A percentile compares a stretch with the other conserved stretches of the same genome.
Evolutionary conservation across 2,888 invertebrate genomes (phyloP).

Genomic region (Phyllotreta cruciferae): DNA sequence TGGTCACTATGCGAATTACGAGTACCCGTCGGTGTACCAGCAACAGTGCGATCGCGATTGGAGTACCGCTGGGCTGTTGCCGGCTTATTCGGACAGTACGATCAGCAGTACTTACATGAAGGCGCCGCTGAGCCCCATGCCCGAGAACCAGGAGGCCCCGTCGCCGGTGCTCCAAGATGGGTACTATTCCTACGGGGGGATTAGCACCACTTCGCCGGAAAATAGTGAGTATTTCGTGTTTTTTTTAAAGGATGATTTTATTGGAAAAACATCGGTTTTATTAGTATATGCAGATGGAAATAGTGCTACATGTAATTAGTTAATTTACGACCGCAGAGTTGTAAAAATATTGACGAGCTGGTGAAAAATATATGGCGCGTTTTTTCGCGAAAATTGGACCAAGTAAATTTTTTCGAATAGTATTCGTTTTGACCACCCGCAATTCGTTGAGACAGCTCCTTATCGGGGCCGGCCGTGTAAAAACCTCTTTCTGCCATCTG

Average conservation of each 20-base stretch:
- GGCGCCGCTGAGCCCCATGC: conserved; percentile 58
- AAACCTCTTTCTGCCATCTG: too few relatives aligned
- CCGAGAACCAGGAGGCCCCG: conserved; percentile 54
- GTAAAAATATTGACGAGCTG: too few relatives aligned
- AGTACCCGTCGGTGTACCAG: conserved; percentile 55
- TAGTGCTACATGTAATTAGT: too few relatives aligned
- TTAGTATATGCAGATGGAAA: too few relatives aligned
- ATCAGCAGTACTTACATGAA: conserved; percentile 55
- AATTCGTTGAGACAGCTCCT: too few relatives aligned
- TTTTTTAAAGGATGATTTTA: too few relatives aligned
- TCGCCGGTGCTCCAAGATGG: conserved; percentile 54
- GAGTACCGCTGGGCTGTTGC: conserved; percentile 48
- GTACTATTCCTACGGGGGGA: conserved; percentile 57
- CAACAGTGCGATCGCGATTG: conserved; percentile 47
- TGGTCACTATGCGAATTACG: conserved; percentile 55
- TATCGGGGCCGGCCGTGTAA: too few relatives aligned
- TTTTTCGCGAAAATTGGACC: too few relatives aligned
- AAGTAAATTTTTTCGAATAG: too few relatives aligned
- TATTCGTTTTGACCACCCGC: too few relatives aligned
- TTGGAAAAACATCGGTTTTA: too few relatives aligned
- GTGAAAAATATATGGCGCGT: too few relatives aligned
- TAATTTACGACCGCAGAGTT: background rate
- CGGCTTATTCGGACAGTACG: conserved; percentile 53
- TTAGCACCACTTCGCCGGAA: conserved; percentile 53
- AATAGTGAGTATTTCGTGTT: conserved; percentile 53